Evolutionary conservation across 2,113 vertebrate genomes (phyloP).

Genomic region (Hoplias malabaricus): DNA sequence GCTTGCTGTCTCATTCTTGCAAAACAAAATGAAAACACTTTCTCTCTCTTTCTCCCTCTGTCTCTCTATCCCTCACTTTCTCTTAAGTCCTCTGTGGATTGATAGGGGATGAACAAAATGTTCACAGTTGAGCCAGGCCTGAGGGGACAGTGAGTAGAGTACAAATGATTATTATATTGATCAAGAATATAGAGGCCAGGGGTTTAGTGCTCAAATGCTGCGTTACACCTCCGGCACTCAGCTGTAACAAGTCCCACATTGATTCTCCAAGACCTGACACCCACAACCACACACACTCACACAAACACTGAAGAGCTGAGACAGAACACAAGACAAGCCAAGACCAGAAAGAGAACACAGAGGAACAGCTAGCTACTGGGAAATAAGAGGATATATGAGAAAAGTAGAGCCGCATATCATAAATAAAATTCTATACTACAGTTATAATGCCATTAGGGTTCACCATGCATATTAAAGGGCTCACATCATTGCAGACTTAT

Average conservation of each 20-base stretch:
- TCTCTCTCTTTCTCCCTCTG: constrained; percentile 12
- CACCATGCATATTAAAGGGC: too few species aligned
- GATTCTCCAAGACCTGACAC: constrained; percentile 57
- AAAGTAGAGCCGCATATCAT: too few species aligned
- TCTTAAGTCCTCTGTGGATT: constrained; percentile 3
- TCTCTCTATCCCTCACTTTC: not conserved
- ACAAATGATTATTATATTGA: constrained; percentile 62
- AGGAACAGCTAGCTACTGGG: not conserved
- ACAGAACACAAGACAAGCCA: not conserved
- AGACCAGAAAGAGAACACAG: not conserved
- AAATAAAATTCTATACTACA: too few species aligned
- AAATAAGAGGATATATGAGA: too few species aligned
- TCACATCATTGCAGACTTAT: too few species aligned
- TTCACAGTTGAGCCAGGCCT: constrained; percentile 50
- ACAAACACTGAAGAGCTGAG: not conserved
- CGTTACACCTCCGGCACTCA: not conserved
- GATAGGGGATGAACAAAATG: constrained; percentile 61
- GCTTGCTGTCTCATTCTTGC: not conserved
- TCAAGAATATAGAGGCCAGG: constrained; percentile 43
- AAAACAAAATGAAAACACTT: not conserved
- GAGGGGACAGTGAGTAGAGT: not conserved
- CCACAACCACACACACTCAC: not conserved
- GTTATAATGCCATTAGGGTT: too few species aligned
- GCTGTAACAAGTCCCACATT: constrained; percentile 46
- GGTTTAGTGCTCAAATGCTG: constrained; percentile 23